A percentile compares a stretch with the other conserved stretches of the same genome.
Evolutionary conservation across 2,888 invertebrate species (phyloP).

Genomic region (Scaptomyza tumidula): DNA sequence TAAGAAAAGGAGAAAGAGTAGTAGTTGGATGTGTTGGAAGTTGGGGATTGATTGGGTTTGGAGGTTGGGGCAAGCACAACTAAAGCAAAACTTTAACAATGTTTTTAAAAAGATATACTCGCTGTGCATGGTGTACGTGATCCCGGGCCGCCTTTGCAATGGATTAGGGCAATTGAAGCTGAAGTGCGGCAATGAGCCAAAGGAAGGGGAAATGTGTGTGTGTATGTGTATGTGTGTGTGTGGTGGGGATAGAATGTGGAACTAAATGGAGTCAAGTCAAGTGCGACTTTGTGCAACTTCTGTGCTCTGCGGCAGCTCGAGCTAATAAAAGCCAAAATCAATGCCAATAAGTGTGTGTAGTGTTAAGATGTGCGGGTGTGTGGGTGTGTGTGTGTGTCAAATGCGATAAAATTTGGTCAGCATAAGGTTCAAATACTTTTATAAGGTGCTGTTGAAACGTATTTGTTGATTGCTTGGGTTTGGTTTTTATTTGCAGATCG

Average conservation of each 20-base stretch:
- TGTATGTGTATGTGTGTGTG: background rate
- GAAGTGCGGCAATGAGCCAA: slow-evolving; percentile 44
- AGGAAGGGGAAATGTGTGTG: no score
- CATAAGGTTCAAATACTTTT: slow-evolving; percentile 80
- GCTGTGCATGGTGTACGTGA: slow-evolving; percentile 71
- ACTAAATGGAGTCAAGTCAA: slow-evolving; percentile 57
- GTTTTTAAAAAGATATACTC: slow-evolving; percentile 79
- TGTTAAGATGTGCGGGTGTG: slow-evolving; percentile 4
- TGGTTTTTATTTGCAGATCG: slow-evolving; percentile 71
- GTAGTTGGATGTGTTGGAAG: background rate
- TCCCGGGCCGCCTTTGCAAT: slow-evolving; percentile 70
- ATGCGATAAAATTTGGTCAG: slow-evolving; percentile 79
- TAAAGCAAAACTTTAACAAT: slow-evolving; percentile 76
- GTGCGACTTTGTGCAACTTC: slow-evolving; percentile 51
- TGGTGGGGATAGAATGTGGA: slow-evolving; percentile 5
- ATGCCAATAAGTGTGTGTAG: slow-evolving; percentile 52
- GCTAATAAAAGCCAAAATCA: slow-evolving; percentile 80
- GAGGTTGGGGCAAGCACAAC: slow-evolving; percentile 21
- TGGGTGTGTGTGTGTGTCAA: slow-evolving; percentile 58
- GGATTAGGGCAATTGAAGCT: slow-evolving; percentile 76
- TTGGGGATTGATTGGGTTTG: no score
- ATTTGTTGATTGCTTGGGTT: slow-evolving; percentile 78
- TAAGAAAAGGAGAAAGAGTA: slow-evolving; percentile 63
- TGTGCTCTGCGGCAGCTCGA: slow-evolving; percentile 51
- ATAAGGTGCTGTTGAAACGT: slow-evolving; percentile 79